Percentiles rank a stretch among this genome's conserved stretches.
Conservation (phyloP, 92 coral and sea anemone genomes). For the Epizoanthus scotinus region DNA sequence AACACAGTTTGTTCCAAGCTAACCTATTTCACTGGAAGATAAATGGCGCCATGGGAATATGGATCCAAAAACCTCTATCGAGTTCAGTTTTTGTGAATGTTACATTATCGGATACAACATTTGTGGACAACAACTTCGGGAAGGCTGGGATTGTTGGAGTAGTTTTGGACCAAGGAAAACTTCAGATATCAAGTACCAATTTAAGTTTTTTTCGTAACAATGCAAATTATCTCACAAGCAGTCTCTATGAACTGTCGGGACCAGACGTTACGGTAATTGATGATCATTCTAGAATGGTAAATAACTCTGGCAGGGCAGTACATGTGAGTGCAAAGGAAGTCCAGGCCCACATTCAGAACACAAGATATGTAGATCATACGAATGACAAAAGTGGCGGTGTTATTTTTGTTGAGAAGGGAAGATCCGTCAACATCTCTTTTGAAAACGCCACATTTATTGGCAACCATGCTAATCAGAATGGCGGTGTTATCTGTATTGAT, state of each 20-base stretch:
- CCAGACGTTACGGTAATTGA: not conserved
- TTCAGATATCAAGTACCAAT: not conserved
- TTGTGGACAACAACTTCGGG: slow-evolving; percentile 1
- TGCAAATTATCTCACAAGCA: slow-evolving; percentile 10
- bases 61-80: not conserved
- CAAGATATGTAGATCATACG: not conserved
- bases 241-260: slow-evolving; percentile 16
- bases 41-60: slow-evolving; percentile 10
- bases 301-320: slow-evolving; percentile 7
- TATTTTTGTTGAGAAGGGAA: slow-evolving; percentile 14
- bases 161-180: slow-evolving; percentile 19
- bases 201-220: not conserved
- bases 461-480: slow-evolving; percentile 10
- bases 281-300: not conserved
- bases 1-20: slow-evolving; percentile 5
- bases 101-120: slow-evolving; percentile 3
- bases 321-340: not conserved
- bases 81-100: slow-evolving; percentile 3
- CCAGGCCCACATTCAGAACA: not conserved
- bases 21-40: slow-evolving; percentile 15
- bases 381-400: slow-evolving; percentile 11
- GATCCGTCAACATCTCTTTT: not conserved
- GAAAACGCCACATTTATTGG: slow-evolving; percentile 1
- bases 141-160: not conserved
- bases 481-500: slow-evolving; percentile 27